phyloP scores from a whole-genome alignment of 1,140 invertebrate species.

The Bombus affinis region DNA sequence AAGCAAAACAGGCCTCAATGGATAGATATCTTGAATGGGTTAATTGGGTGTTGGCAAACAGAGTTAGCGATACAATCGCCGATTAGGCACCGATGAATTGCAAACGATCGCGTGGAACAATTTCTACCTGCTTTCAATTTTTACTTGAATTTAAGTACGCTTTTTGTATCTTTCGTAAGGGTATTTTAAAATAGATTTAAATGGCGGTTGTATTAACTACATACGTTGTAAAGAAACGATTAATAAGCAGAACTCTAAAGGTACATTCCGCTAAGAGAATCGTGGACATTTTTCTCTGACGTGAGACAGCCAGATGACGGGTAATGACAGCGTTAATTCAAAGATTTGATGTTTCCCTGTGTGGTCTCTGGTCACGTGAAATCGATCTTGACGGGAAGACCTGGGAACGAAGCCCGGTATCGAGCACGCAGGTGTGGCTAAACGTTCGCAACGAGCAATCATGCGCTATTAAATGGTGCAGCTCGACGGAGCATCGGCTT shows the following conservation, averaged over 20 bases:
- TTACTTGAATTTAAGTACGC: not conserved
- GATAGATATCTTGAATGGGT: not conserved
- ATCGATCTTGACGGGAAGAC: constrained; percentile 39
- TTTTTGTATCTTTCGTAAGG: not conserved
- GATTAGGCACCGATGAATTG: not conserved
- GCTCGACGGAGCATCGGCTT: constrained; percentile 24
- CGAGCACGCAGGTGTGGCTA: constrained; percentile 61
- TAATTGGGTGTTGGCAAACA: not conserved
- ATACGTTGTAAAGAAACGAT: too few species aligned
- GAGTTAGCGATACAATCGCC: not conserved
- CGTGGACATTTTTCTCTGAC: not conserved
- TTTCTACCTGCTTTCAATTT: not conserved
- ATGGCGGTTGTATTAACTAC: not conserved
- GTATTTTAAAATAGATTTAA: not conserved
- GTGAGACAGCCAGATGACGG: not conserved
- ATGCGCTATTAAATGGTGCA: constrained; percentile 64
- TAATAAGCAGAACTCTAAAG: not conserved
- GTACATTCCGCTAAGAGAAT: not conserved
- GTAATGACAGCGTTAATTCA: constrained; percentile 22
- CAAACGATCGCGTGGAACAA: not conserved
- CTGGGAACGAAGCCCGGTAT: constrained; percentile 46
- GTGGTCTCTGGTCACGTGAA: constrained; percentile 47
- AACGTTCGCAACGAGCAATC: constrained; percentile 63
- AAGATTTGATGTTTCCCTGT: constrained; percentile 25
- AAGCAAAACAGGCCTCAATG: not conserved